Conservation (phyloP, 2,888 invertebrate genomes). For the Schizotus pectinicornis region DNA sequence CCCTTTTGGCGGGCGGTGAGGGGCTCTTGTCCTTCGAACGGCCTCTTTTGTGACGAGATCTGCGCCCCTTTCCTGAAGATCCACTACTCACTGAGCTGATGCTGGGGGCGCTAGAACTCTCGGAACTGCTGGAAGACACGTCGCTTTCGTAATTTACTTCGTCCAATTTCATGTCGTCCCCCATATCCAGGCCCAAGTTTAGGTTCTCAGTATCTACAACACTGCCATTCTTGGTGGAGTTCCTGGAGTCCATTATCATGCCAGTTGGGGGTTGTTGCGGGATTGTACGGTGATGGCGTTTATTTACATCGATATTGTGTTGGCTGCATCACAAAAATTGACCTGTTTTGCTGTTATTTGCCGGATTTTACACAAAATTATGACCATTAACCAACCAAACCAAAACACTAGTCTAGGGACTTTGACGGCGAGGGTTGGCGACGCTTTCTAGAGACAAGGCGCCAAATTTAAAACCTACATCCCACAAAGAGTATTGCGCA, state of each 20-base stretch:
- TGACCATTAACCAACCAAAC: too few relatives aligned
- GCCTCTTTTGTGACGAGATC: slow-evolving; percentile 65
- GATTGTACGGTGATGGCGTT: too few relatives aligned
- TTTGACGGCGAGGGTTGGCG: too few relatives aligned
- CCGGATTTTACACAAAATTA: too few relatives aligned
- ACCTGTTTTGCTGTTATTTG: too few relatives aligned
- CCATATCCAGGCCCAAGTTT: slow-evolving; percentile 66
- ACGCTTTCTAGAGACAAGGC: too few relatives aligned
- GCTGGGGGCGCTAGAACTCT: slow-evolving; percentile 74
- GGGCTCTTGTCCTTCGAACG: slow-evolving; percentile 54
- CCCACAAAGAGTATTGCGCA: too few relatives aligned
- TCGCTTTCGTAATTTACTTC: slow-evolving; percentile 87
- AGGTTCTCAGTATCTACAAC: slow-evolving; percentile 55
- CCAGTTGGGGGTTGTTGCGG: slow-evolving; percentile 6
- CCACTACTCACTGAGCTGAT: slow-evolving; percentile 81
- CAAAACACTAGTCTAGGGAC: too few relatives aligned
- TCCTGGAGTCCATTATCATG: slow-evolving; percentile 54
- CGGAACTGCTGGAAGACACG: slow-evolving; percentile 81
- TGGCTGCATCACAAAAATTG: too few relatives aligned
- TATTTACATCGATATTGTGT: too few relatives aligned
- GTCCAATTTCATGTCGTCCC: slow-evolving; percentile 79
- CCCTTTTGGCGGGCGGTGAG: slow-evolving; percentile 52
- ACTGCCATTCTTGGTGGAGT: slow-evolving; percentile 54
- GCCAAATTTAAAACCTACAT: too few relatives aligned
- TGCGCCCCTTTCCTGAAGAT: slow-evolving; percentile 63